Percentiles rank a stretch among this genome's conserved stretches.
These are phyloP conservation scores for Hephaestus fuliginosus DNA, from an alignment of 2,797 vertebrate genomes.

Conservation along the genomic window DNA sequence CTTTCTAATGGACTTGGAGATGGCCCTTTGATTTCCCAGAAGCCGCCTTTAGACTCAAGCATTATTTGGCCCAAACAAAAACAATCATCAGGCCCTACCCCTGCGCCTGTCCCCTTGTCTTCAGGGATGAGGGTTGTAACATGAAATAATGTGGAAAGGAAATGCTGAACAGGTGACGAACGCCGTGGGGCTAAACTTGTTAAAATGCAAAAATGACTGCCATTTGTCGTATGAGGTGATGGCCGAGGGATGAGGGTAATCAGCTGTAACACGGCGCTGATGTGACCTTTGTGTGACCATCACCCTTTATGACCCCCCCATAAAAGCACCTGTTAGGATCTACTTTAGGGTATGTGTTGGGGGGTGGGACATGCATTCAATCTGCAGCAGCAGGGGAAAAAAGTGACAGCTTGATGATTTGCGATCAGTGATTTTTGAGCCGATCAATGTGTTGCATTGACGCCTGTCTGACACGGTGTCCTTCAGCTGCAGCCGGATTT, in stretches of 20 bases:
- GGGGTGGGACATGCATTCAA: constrained; percentile 18
- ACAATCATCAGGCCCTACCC: constrained; percentile 29
- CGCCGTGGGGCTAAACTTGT: constrained; percentile 70
- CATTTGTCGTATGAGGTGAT: constrained; percentile 67
- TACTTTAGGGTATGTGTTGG: constrained; percentile 39
- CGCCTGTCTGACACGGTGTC: constrained; percentile 20
- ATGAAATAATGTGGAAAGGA: constrained; percentile 49
- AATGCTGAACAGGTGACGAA: constrained; percentile 58
- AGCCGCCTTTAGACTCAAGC: constrained; percentile 22
- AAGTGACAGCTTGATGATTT: constrained; percentile 51
- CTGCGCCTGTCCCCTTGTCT: constrained; percentile 23
- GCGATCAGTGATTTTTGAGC: constrained; percentile 51
- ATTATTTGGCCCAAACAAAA: constrained; percentile 31
- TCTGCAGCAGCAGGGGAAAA: constrained; percentile 2
- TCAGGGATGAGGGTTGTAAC: constrained; percentile 52
- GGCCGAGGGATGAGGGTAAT: constrained; percentile 68
- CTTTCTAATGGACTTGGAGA: constrained; percentile 52
- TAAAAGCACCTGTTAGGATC: constrained; percentile 55
- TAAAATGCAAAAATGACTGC: constrained; percentile 61
- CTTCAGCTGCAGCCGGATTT: constrained; percentile 26
- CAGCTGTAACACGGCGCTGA: constrained; percentile 38
- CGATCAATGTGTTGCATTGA: constrained; percentile 43
- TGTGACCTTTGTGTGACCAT: constrained; percentile 58
- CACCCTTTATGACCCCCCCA: constrained; percentile 47
- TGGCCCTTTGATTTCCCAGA: constrained; percentile 38